Evolutionary conservation across 2,888 invertebrate genomes (phyloP), one percentile per base, ranked within the genome.

Genomic region (Ormyrus pomaceus): DNA sequence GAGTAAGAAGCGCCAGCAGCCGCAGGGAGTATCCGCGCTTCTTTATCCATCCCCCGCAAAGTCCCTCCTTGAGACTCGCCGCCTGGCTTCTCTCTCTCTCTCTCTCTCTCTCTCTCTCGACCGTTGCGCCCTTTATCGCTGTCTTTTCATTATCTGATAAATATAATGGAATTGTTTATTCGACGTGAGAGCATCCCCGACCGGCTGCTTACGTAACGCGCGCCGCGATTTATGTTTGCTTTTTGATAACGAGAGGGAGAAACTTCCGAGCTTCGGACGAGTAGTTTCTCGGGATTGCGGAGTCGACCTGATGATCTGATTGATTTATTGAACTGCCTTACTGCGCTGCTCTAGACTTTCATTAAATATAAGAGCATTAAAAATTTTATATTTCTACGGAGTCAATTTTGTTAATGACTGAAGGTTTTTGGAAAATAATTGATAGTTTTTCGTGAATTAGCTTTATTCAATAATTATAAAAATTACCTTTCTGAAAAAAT

Each of bases 131-230:
- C 86, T 87, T 87, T 86, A 86, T 87, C 86, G 86, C 80, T 84
- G 86, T 86, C 87, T 85, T 88, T 88, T 87, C 87, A 86, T 89
- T 87, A 88, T 87, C 87, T 85, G 89, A 89, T 88, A 87, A 87
- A 89, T 87, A 86, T 86, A 88, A 89, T 87, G 85, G 86, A 87
- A 87, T 88, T 88, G 86, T 89, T 88, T 86, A 86, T 86, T 83
- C 82, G 84, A 66, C 62, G 66, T 71, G 71, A 19, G 61, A 72
- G 58, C 82, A 84, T 83, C 84, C 82, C 64, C 46, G 79, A 68
- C 51, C 75, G 77, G 74, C 85, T 81, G 5, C 58, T 62, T 73
- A 13, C 69, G 50, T 75, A 72, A 73, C 55, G 51, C 13, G 62
- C 6, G 46, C 65, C 66, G 68, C 59, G 80, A 79, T 80, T 80